Conservation (phyloP, 2,113 vertebrate species). For the Serinus canaria region DNA sequence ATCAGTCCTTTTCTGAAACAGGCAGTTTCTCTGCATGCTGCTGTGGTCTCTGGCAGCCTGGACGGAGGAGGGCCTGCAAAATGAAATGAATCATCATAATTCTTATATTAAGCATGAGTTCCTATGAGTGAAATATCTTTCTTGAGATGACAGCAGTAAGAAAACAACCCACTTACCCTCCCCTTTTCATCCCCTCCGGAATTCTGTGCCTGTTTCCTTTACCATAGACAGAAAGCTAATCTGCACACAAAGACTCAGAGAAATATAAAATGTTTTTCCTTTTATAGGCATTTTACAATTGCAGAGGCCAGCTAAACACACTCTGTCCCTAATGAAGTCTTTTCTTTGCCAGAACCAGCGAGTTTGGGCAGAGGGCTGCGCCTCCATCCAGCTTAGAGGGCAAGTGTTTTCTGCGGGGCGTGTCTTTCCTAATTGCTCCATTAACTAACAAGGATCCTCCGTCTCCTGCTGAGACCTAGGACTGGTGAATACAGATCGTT, state of each 20-base stretch:
- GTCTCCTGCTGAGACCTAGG: background rate
- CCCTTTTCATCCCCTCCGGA: background rate
- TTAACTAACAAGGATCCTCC: background rate
- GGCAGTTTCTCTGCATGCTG: background rate
- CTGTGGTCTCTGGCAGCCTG: background rate
- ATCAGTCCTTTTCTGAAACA: background rate
- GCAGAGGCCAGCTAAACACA: background rate
- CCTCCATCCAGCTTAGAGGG: background rate
- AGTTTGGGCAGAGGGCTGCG: background rate
- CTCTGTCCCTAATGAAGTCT: background rate
- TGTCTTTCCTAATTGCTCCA: background rate
- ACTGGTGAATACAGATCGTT: background rate
- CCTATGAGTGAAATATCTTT: background rate
- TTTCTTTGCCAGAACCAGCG: background rate
- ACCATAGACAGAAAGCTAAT: background rate
- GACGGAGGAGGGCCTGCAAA: background rate
- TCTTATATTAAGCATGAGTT: background rate
- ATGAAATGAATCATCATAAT: background rate
- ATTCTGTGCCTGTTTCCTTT: background rate
- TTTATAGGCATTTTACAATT: constrained; percentile 44
- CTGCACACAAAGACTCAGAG: background rate
- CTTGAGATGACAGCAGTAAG: background rate
- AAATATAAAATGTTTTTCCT: constrained; percentile 17
- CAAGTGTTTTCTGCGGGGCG: background rate
- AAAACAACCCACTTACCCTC: background rate